Evolutionary conservation across 2,113 vertebrate species (phyloP), one percentile per base, ranked within the genome.

Genomic region (Eolophus roseicapilla): DNA sequence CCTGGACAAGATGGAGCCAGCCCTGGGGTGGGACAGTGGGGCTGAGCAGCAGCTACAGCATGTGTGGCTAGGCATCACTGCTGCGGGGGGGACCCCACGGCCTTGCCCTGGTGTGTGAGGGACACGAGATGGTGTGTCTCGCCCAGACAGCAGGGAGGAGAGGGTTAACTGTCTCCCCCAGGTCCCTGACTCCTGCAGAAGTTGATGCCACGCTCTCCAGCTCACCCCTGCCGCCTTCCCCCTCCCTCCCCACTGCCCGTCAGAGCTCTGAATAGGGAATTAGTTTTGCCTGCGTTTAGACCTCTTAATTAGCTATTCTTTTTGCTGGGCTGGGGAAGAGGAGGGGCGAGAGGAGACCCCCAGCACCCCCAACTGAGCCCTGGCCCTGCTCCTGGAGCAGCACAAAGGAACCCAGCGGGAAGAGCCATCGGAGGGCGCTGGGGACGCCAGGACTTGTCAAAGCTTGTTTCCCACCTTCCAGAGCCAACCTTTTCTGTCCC

Each of bases 271-370:
- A 97, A 98, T 97, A 89, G 97, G 92, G 95, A 96, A 97, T 98
- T 97, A 96, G 96, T 88, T 97, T 97, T 97, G 97, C 97, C 96
- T 92, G 90, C 90, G 71, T 95, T 96, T 86, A 95, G 97, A 98
- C 96, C 97, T 98, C 97, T 98, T 97, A 98, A 98, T 98, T 98
- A 98, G 97, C 97, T 96, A 97, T 98, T 98, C 97, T 97, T 97
- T 94, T 86, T 90, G 85, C 92, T 10, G 85, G 55, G 88, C 95
- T 93, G 62, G 95, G 94, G 93, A 82, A 95, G 88, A 93, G 97
- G 97, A 93, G 96, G 97, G 95, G 96, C 50, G n/a, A 67, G 83
- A 37, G 86, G 71, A 87, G 95, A 84, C 86, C 90, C 93, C 80
- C 83, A 27, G 74, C 43, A 27, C 91, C 95, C 95, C 97, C 97